Evolutionary conservation across 37 sponge, comb jelly and placozoan genomes (phyloP).

Genomic region (Spongia lamella): DNA sequence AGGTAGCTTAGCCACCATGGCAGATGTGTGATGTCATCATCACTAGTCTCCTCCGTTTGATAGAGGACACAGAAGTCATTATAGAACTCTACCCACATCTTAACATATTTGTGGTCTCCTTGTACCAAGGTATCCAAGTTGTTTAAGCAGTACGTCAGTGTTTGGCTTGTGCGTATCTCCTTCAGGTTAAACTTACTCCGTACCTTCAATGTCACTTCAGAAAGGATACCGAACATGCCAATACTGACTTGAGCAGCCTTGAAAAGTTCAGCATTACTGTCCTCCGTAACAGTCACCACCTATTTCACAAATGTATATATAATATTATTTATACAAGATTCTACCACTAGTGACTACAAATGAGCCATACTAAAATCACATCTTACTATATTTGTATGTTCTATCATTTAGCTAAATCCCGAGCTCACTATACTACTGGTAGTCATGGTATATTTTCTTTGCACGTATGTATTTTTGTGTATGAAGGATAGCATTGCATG

Average conservation of each 20-base stretch:
- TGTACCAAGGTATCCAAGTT: conserved; percentile 29
- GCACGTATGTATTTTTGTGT: too few species aligned
- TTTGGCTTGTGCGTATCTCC: conserved; percentile 39
- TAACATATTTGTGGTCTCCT: conserved; percentile 32
- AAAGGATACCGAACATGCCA: conserved; percentile 52
- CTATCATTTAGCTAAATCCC: too few species aligned
- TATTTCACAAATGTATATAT: neutral
- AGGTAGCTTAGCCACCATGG: conserved; percentile 1
- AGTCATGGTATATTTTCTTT: too few species aligned
- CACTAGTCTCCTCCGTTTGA: conserved; percentile 32
- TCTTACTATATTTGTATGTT: too few species aligned
- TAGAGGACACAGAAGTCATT: conserved; percentile 53
- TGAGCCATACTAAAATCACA: too few species aligned
- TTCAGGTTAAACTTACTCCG: conserved; percentile 28
- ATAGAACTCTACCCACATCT: conserved; percentile 61
- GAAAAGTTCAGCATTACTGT: conserved; percentile 5
- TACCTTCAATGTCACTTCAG: conserved; percentile 52
- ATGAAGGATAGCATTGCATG: too few species aligned
- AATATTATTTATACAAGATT: neutral
- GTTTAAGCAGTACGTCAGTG: conserved; percentile 39
- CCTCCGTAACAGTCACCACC: conserved; percentile 20
- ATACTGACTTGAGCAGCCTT: conserved; percentile 59
- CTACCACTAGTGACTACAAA: neutral
- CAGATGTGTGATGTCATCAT: neutral
- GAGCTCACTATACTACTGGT: too few species aligned